Base-by-base conservation (phyloP, 2,113 vertebrate species). In the Mixornis gularis region DNA sequence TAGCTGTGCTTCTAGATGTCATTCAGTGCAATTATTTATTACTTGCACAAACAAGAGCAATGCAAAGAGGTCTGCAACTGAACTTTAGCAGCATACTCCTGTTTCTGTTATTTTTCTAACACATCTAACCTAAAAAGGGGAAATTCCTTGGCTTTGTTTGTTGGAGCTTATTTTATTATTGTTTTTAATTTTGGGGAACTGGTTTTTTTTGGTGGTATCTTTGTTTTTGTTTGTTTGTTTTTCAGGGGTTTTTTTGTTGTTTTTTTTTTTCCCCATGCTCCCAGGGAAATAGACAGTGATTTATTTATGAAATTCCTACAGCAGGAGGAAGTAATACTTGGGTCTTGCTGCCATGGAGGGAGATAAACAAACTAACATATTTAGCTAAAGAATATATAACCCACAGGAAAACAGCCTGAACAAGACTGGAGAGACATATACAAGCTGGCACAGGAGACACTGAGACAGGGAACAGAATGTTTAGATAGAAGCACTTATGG, bases 401-500 rank as follows among this genome's bases (percentile, higher is more conserved):
- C 38, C 51, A 65, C 21, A 81, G 51, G 27, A 94, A 92, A 87
- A 58, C 40, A 93, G 78, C 17, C 60, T 32, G 60, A 92, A 46
- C 25, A 81, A 81, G 70, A 64, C 62, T 56, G 52, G 71, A 74
- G 59, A 87, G 74, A 70, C 14, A 0, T 59, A 76, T 8, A 55
- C 48, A 59, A 73, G 51, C 74, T 87, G 84, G 66, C 52, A 85
- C 0, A 0, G 84, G 48, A 79, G 70, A 89, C 30, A 70, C 63
- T 21, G 43, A 87, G 81, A 72, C 66, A 79, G 59, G 43, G 73
- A 93, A 79, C 76, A 91, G 79, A 80, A 83, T 90, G 77, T 94
- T 96, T 89, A 93, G 49, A 76, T 48, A 76, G 80, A 76, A 55
- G 49, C 58, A 73, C 65, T 93, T 94, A 52, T 12, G 83, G 90